Conservation (phyloP, 2,797 vertebrate genomes). For the Anisognathus igniventris region DNA sequence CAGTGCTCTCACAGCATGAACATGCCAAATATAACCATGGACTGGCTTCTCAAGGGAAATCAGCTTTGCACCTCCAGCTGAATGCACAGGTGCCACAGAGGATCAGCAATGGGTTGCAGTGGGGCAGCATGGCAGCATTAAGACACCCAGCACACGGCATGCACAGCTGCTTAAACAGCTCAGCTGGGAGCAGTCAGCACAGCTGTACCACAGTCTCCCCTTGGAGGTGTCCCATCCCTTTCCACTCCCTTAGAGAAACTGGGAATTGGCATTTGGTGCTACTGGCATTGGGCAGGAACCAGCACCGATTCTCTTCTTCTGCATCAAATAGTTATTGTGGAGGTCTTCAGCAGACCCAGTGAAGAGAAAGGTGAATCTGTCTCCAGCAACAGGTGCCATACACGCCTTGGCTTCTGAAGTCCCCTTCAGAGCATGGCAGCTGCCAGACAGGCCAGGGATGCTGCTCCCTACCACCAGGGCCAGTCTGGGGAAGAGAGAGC, state of each 20-base stretch:
- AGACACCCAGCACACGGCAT: fast-evolving
- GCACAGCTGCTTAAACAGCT: not conserved
- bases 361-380: not conserved
- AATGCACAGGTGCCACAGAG: not conserved
- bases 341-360: not conserved
- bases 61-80: fast-evolving
- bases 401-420: fast-evolving
- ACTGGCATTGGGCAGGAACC: not conserved
- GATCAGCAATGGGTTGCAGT: not conserved
- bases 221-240: fast-evolving
- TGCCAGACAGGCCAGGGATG: not conserved
- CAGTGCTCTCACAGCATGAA: not conserved
- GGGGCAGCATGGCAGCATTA: not conserved
- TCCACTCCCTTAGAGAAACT: not conserved
- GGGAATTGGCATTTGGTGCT: not conserved
- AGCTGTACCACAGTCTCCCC: too few species aligned
- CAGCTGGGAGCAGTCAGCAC: not conserved
- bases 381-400: not conserved
- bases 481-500: not conserved
- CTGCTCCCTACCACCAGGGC: fast-evolving
- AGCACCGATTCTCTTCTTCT: not conserved
- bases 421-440: not conserved
- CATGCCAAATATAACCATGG: fast-evolving
- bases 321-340: not conserved
- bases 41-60: not conserved